phyloP scores from a whole-genome alignment of 2,113 vertebrate genomes.

The Callocephalon fimbriatum region DNA sequence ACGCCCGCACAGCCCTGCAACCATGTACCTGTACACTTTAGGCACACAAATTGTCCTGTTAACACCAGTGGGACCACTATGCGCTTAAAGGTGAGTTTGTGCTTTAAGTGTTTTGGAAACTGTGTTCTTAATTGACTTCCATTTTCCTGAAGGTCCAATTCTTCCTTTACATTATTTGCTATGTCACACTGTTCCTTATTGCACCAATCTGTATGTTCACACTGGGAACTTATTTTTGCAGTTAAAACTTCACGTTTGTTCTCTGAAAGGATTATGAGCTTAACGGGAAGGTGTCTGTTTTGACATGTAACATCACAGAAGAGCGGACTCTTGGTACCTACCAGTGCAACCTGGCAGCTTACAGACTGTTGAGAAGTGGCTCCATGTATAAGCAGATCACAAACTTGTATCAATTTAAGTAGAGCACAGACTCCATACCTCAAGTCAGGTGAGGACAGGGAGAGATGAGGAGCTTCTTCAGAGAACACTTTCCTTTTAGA shows the following conservation, averaged over 20 bases:
- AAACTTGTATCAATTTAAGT: not conserved
- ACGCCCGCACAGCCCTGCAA: accelerated
- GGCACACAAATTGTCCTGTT: not conserved
- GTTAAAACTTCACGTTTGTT: not conserved
- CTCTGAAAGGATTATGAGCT: not conserved
- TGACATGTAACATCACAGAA: not conserved
- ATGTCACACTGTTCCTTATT: not conserved
- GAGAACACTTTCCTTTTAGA: not conserved
- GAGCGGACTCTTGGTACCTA: not conserved
- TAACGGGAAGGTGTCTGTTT: not conserved
- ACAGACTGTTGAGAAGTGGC: not conserved
- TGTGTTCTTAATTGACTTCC: not conserved
- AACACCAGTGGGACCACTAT: not conserved
- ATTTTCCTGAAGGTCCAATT: not conserved
- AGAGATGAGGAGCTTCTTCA: not conserved
- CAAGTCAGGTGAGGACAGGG: not conserved
- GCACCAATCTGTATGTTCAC: not conserved
- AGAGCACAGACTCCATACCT: not conserved
- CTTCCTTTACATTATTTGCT: not conserved
- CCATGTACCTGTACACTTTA: accelerated
- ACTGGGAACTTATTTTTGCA: not conserved
- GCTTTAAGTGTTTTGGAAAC: not conserved
- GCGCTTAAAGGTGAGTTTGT: not conserved
- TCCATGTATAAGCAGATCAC: not conserved
- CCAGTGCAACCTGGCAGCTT: not conserved